These are phyloP conservation scores for Orycteropus afer DNA, from an alignment of 2,113 vertebrate species.

Conservation along the genomic window DNA sequence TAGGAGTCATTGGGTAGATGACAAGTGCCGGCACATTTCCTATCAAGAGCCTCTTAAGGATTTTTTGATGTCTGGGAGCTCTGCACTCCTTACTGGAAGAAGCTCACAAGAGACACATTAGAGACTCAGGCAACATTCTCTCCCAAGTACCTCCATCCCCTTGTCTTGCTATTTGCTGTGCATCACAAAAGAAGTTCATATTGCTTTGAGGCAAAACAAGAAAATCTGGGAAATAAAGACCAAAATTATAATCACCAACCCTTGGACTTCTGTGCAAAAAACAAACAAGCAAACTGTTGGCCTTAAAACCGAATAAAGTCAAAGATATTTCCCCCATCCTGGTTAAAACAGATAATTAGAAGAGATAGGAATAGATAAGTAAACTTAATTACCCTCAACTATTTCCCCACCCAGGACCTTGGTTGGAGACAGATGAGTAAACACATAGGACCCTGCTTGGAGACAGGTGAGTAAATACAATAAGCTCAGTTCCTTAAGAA, in stretches of 20 bases:
- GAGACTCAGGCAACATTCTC: background rate
- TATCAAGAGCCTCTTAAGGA: constrained; percentile 63
- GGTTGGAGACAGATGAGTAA: too few relatives aligned
- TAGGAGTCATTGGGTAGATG: constrained; percentile 64
- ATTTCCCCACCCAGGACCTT: too few relatives aligned
- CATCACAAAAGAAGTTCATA: background rate
- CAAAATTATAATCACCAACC: background rate
- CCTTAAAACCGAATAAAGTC: too few relatives aligned
- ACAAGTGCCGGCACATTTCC: constrained; percentile 65
- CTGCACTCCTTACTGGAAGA: constrained; percentile 44
- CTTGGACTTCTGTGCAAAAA: background rate
- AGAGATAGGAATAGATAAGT: too few relatives aligned
- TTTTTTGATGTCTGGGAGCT: constrained; percentile 4
- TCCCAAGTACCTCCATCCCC: background rate
- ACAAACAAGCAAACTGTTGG: background rate
- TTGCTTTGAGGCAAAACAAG: constrained; percentile 45
- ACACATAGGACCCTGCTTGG: too few relatives aligned
- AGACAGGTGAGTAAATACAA: too few relatives aligned
- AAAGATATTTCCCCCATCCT: too few relatives aligned
- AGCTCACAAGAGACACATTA: constrained; percentile 38
- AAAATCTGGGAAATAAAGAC: constrained; percentile 44
- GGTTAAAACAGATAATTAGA: too few relatives aligned
- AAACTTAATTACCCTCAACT: too few relatives aligned
- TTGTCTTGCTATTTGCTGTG: background rate
- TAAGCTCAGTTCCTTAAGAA: too few relatives aligned